These are phyloP conservation scores for Entosphenus tridentatus DNA, from an alignment of 2,113 vertebrate genomes.

Conservation along the genomic window DNA sequence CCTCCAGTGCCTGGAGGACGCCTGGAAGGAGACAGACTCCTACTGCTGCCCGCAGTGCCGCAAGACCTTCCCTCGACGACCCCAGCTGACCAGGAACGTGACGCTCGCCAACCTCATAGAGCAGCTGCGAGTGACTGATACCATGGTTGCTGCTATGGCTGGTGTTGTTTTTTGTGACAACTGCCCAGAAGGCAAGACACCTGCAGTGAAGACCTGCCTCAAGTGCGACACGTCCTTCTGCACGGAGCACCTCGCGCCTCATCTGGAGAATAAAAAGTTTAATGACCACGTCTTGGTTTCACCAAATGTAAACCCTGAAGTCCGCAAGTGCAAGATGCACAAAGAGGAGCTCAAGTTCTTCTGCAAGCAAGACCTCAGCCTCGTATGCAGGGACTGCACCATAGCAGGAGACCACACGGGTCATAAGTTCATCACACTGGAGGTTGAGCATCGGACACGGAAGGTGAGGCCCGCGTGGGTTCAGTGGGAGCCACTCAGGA, in stretches of 20 bases:
- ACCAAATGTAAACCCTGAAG: not conserved
- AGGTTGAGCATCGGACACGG: not conserved
- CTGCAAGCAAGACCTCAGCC: conserved; percentile 5
- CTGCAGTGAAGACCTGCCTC: conserved; percentile 8
- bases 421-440: conserved; percentile 3
- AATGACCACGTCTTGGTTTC: conserved; percentile 3
- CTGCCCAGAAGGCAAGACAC: conserved; percentile 5
- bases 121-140: no score
- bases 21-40: no score
- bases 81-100: no score
- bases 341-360: conserved; percentile 7
- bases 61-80: no score
- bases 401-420: conserved; percentile 4
- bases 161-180: conserved; percentile 7
- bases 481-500: no score
- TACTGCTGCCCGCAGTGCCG: no score
- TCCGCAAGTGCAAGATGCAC: conserved; percentile 5
- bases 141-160: not conserved
- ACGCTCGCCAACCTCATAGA: no score
- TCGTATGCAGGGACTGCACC: conserved; percentile 9
- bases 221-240: conserved; percentile 10
- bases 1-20: no score
- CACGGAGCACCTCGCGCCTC: conserved; percentile 5
- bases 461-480: not conserved
- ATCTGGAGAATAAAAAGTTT: not conserved